Percentiles rank a stretch among this genome's conserved stretches.
Evolutionary conservation across 1,140 invertebrate species (phyloP).

Genomic region (Eriocheir sinensis): DNA sequence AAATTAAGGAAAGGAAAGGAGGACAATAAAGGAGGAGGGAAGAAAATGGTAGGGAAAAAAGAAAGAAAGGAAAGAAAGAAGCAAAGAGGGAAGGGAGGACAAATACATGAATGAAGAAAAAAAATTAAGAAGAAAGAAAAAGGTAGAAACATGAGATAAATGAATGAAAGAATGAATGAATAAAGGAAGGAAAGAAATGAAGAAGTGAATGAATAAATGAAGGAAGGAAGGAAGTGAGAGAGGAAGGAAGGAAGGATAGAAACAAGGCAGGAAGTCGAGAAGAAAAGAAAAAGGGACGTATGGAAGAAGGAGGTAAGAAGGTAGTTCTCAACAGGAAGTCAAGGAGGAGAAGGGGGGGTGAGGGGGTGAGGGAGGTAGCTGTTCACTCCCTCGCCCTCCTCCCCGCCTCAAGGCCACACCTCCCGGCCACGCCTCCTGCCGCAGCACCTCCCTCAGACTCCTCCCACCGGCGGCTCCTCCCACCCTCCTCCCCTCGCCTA

Average conservation of each 20-base stretch:
- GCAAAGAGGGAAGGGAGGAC: background rate
- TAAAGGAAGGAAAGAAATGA: background rate
- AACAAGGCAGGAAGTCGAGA: background rate
- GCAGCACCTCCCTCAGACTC: background rate
- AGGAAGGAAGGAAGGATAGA: background rate
- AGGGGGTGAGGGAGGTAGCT: background rate
- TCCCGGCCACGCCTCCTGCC: background rate
- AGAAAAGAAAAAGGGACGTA: background rate
- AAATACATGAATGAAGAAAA: background rate
- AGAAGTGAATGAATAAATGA: background rate
- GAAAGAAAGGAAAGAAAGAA: background rate
- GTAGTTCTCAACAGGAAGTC: no score
- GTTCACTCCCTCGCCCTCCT: background rate
- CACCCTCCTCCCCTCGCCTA: background rate
- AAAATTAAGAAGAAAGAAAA: background rate
- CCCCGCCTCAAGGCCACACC: conserved; percentile 1
- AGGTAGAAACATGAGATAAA: background rate
- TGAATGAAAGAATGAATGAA: background rate
- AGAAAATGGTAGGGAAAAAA: background rate
- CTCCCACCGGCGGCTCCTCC: background rate
- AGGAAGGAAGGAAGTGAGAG: background rate
- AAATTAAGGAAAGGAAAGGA: no score
- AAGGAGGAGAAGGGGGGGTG: background rate
- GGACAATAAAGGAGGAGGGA: background rate
- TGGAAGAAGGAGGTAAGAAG: background rate